phyloP scores from a whole-genome alignment of 2,888 invertebrate genomes.

The Stratiomys singularior region DNA sequence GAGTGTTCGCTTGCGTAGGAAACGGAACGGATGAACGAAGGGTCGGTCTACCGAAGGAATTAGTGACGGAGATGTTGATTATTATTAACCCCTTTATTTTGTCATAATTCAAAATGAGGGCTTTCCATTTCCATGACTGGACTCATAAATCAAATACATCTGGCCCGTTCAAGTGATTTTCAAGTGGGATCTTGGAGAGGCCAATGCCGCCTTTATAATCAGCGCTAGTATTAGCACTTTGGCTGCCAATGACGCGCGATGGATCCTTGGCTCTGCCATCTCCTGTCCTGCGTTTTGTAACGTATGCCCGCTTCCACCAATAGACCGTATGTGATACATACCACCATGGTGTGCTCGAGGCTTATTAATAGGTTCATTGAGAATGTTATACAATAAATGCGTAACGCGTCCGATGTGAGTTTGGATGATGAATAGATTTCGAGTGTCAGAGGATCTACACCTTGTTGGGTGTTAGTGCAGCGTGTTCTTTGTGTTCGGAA shows the following conservation, averaged over 20 bases:
- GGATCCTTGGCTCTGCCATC: not conserved
- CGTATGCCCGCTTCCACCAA: not conserved
- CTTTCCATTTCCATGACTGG: slow-evolving; percentile 30
- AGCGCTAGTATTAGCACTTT: slow-evolving; percentile 32
- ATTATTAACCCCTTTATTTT: slow-evolving; percentile 23
- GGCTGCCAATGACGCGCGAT: slow-evolving; percentile 18
- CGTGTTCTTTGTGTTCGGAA: too few species aligned
- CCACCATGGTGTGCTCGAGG: slow-evolving; percentile 17
- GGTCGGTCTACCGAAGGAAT: not conserved
- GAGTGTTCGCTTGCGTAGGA: not conserved
- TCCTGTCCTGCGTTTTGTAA: not conserved
- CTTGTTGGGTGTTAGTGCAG: too few species aligned
- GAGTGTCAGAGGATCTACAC: too few species aligned
- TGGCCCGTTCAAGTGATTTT: slow-evolving; percentile 21
- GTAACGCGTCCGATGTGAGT: not conserved
- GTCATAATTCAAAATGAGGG: slow-evolving; percentile 23
- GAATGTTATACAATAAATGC: not conserved
- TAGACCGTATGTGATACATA: not conserved
- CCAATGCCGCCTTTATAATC: slow-evolving; percentile 26
- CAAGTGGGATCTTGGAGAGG: slow-evolving; percentile 24
- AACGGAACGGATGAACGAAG: not conserved
- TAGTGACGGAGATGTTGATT: slow-evolving; percentile 15
- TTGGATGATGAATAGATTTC: not conserved
- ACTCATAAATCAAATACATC: slow-evolving; percentile 31
- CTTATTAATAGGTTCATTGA: slow-evolving; percentile 26